phyloP scores from a whole-genome alignment of 2,888 invertebrate species.

The Bedellia somnulentella region DNA sequence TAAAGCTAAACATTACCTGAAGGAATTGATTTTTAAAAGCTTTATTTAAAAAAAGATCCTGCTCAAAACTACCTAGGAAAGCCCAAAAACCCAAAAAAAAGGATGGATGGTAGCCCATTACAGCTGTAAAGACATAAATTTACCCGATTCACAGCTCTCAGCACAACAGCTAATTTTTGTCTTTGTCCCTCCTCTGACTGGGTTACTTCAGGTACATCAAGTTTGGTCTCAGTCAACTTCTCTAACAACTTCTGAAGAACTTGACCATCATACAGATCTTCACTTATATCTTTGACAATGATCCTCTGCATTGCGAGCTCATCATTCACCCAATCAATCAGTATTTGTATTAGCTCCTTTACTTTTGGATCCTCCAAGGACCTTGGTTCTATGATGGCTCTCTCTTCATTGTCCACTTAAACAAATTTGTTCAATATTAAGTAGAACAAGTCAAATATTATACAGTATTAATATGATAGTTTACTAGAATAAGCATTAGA shows the following conservation, averaged over 20 bases:
- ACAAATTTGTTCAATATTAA: neutral
- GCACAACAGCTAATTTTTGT: constrained; percentile 87
- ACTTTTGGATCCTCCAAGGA: constrained; percentile 87
- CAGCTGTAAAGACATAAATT: neutral
- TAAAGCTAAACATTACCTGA: too few species aligned
- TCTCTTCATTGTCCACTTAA: constrained; percentile 91
- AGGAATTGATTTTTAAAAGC: too few species aligned
- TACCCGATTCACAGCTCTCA: constrained; percentile 86
- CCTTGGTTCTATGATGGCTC: constrained; percentile 91
- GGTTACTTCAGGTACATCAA: constrained; percentile 97
- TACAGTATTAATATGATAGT: too few species aligned
- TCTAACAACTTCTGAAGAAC: constrained; percentile 72
- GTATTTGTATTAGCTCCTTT: constrained; percentile 77
- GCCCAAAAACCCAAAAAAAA: too few species aligned
- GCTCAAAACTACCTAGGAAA: too few species aligned
- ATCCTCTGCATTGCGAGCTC: constrained; percentile 95
- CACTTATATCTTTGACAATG: constrained; percentile 94
- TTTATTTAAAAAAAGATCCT: too few species aligned
- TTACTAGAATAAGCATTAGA: too few species aligned
- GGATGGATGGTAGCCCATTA: too few species aligned
- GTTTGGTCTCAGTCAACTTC: constrained; percentile 82
- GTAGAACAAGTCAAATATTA: too few species aligned
- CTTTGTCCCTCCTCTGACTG: constrained; percentile 97
- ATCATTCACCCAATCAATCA: constrained; percentile 99
- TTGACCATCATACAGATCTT: constrained; percentile 98